These are phyloP conservation scores for Eupithecia subumbrata DNA, from an alignment of 2,888 invertebrate genomes.

Conservation along the genomic window DNA sequence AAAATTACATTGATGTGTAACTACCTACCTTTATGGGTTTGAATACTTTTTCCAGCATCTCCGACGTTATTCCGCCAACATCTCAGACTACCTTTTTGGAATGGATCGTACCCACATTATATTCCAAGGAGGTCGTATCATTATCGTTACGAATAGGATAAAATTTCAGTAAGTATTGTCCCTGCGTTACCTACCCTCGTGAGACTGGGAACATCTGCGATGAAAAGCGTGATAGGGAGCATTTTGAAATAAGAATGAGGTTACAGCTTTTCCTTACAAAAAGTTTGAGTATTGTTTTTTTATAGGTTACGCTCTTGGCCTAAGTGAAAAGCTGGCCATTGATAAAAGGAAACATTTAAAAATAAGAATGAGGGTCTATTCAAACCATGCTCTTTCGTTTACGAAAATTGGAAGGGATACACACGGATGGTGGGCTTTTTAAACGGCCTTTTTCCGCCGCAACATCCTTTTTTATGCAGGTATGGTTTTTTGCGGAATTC, in stretches of 20 bases:
- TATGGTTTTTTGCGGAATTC: no score
- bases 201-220: constrained; percentile 28
- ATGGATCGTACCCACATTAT: constrained; percentile 24
- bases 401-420: not conserved
- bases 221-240: constrained; percentile 6
- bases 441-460: no score
- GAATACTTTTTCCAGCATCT: constrained; percentile 1
- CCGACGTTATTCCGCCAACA: not conserved
- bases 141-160: constrained; percentile 35
- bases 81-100: constrained; percentile 8
- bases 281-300: not conserved
- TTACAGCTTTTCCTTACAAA: not conserved
- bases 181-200: constrained; percentile 19
- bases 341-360: not conserved
- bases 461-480: no score
- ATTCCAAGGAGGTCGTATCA: constrained; percentile 34
- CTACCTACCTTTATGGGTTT: not conserved
- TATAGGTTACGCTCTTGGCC: not conserved
- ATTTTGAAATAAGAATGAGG: constrained; percentile 15
- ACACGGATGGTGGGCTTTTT: not conserved
- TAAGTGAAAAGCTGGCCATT: constrained; percentile 1
- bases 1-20: not conserved
- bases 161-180: constrained; percentile 32
- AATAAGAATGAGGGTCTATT: not conserved
- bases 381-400: not conserved